Base-by-base conservation (phyloP, 53 echinoderm and acorn worm genomes). In the Apostichopus leukothele region DNA sequence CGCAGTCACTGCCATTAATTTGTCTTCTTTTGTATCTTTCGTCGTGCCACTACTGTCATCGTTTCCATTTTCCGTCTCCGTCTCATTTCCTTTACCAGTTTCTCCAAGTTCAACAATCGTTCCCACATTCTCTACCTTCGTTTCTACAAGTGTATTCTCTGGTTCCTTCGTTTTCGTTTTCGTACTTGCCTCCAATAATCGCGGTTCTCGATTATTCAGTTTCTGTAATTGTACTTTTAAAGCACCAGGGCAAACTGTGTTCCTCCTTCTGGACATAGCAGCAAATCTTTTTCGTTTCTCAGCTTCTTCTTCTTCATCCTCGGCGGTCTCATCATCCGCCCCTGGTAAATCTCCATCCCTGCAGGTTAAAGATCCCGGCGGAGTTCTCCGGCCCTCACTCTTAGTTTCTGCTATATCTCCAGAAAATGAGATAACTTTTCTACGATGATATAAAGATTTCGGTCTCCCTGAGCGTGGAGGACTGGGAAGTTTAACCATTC, bases 221-320 rank as follows among this genome's bases (percentile, higher is more conserved):
- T 79, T 79, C 51, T 79, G 50, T 19, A 79, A 19, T 16, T 79
- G 79, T 5, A 51, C 79, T 79, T 39, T 51, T 19, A 79, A 53
- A 16, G 51, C 79, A 52, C 79, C 79, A 1, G 79, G 9, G 50
- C 79, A 79, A 53, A 79, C 79, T 16, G 79, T 79, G n/a, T 79
- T 79, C 53, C 79, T 79, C 52, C 79, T 79, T 52, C 79, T 79
- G 1, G 79, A 79, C 4, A 51, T 3, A 16, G 79, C 79, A 39
- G 53, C 53, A 51, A 52, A n/a, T 8, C 79, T 79, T 10, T 79
- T 79, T 79, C 53, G 39, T 10, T 13, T 79, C 18, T 79, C 79
- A 16, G 50, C 10, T 19, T 79, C 79, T 7, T 7, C 79, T 39
- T 7, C 79, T 39, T 39, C 39, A 39, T 39, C 39, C 39, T 39